Evolutionary conservation across 2,797 vertebrate genomes (phyloP), one percentile per base, ranked within the genome.

Genomic region (Poeciliopsis turneri): DNA sequence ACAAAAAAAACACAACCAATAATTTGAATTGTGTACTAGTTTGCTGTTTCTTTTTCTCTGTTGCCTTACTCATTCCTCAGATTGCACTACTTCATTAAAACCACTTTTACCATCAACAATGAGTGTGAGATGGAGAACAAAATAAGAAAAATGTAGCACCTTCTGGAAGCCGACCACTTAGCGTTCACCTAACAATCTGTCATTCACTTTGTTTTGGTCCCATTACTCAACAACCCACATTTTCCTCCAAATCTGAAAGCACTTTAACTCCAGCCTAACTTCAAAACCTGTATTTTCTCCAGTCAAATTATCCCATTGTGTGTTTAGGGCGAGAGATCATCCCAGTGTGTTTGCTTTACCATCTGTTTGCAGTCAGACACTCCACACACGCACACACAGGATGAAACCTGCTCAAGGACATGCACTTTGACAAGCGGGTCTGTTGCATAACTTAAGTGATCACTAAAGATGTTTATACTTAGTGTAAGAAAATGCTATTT

Each of bases 311-410:
- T 84, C 80, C 74, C 51, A 61, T 80, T 87, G 86, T 88, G 87
- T 86, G 82, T 87, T 87, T 78, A 87, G 83, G 23, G 59, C 79
- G 47, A 85, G 79, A 84, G 78, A 73, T 88, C 78, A 82, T 57
- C 68, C 73, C 5, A 16, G 70, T 80, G 69, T 93, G 89, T 92
- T 93, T 92, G 88, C 90, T 91, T 93, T 89, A 86, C 86, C 88
- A 82, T 91, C 84, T 85, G 90, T 88, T 89, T 90, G 85, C 88
- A 89, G 83, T 84, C 84, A 90, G 89, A 89, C 87, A 73, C 45
- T 30, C 82, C 89, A 84, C 87, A 92, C 83, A 33, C 68, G 39
- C 59, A 78, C 88, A 86, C 47, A 7, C 89, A 83, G 80, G 57
- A 86, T 83, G 72, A 84, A 69, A 85, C 74, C 71, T 68, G 85